A percentile compares a stretch with the other conserved stretches of the same genome.
These are phyloP conservation scores for Clarias fuscus DNA, from an alignment of 2,797 vertebrate species.

Conservation along the genomic window DNA sequence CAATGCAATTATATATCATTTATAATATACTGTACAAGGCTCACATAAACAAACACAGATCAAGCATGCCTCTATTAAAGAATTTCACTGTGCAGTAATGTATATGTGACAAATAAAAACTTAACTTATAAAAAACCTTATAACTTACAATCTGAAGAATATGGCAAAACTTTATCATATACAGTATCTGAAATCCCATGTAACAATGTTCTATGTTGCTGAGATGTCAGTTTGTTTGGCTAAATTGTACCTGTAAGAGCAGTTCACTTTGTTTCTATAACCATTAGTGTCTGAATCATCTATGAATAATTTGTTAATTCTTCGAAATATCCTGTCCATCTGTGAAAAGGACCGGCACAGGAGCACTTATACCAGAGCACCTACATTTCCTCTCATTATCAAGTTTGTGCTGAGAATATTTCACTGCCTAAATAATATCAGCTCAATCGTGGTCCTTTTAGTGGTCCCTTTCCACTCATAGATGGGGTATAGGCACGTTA, in stretches of 20 bases:
- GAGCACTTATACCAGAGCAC: not conserved
- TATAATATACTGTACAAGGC: no score
- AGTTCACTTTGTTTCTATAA: not conserved
- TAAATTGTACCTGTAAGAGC: not conserved
- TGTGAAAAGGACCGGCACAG: not conserved
- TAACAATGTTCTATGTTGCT: not conserved
- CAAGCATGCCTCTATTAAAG: not conserved
- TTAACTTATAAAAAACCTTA: no score
- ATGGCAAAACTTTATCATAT: not conserved
- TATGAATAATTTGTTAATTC: not conserved
- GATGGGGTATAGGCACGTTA: not conserved
- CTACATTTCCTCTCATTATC: not conserved
- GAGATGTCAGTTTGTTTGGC: not conserved
- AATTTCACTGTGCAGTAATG: no score
- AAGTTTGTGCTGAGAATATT: not conserved
- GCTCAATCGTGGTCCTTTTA: not conserved
- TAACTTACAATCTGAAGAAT: not conserved
- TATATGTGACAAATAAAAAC: no score
- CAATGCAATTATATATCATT: not conserved
- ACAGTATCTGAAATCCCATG: not conserved
- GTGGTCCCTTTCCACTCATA: not conserved
- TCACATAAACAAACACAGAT: not conserved
- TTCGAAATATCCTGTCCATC: not conserved
- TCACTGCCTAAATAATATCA: not conserved
- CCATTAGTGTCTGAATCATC: not conserved